A percentile compares a stretch with the other conserved stretches of the same genome.
These are phyloP conservation scores for Grus americana DNA, from an alignment of 2,113 vertebrate species.

Conservation along the genomic window DNA sequence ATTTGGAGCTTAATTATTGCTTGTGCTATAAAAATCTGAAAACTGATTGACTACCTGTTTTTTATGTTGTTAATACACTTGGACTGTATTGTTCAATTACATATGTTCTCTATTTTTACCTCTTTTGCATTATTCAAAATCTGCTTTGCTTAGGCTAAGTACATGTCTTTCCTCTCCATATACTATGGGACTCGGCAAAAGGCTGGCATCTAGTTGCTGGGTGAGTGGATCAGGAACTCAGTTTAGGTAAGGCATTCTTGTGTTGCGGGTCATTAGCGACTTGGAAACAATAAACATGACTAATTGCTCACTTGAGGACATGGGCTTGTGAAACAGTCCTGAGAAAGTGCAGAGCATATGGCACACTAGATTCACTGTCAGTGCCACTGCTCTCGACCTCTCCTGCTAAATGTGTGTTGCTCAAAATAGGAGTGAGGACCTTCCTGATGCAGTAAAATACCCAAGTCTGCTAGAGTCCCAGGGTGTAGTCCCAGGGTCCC, in stretches of 20 bases:
- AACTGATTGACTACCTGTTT: not conserved
- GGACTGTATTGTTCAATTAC: not conserved
- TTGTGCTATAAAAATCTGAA: not conserved
- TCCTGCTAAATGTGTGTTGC: not conserved
- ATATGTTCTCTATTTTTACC: not conserved
- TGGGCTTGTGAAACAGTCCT: not conserved
- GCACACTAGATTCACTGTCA: not conserved
- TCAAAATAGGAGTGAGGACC: not conserved
- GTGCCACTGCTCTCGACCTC: not conserved
- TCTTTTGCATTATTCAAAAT: not conserved
- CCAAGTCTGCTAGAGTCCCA: not conserved
- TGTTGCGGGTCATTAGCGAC: not conserved
- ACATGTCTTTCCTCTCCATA: not conserved
- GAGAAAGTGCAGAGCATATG: not conserved
- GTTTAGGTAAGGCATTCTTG: not conserved
- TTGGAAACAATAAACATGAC: not conserved
- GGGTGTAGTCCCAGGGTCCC: not conserved
- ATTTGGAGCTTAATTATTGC: not conserved
- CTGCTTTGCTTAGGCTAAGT: not conserved
- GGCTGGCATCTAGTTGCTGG: not conserved
- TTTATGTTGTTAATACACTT: not conserved
- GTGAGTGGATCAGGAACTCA: not conserved
- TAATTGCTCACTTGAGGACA: not conserved
- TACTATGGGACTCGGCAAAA: not conserved
- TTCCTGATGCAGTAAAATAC: not conserved